A percentile compares a stretch with the other conserved stretches of the same genome.
These are phyloP conservation scores for Nomada goodeniana DNA, from an alignment of 2,888 invertebrate species.

Conservation along the genomic window DNA sequence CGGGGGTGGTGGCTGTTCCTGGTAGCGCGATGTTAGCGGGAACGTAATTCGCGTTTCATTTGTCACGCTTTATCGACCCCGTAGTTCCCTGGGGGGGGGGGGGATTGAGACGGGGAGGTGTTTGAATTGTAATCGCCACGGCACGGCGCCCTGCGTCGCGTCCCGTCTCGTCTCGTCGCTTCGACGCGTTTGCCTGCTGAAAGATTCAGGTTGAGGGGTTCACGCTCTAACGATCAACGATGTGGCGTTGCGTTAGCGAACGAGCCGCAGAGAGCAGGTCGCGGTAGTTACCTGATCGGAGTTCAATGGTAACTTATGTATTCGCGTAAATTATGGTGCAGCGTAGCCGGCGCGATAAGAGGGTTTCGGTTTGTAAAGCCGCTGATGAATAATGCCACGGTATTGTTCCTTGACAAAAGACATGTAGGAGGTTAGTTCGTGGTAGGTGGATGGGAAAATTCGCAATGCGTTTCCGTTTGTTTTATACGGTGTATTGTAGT, in stretches of 20 bases:
- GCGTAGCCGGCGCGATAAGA: background rate
- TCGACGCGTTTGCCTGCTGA: slow-evolving; percentile 30
- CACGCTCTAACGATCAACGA: slow-evolving; percentile 6
- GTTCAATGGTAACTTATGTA: background rate
- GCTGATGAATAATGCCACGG: too few species aligned
- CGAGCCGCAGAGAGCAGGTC: background rate
- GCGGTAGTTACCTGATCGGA: slow-evolving; percentile 7
- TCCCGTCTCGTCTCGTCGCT: background rate
- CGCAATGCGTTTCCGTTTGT: too few species aligned
- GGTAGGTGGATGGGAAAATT: too few species aligned
- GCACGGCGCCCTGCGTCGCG: background rate
- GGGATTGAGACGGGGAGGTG: slow-evolving; percentile 41
- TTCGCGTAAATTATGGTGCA: slow-evolving; percentile 1
- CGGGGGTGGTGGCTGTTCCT: slow-evolving; percentile 2
- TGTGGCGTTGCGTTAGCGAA: slow-evolving; percentile 12
- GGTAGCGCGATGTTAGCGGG: slow-evolving; percentile 17
- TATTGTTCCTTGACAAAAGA: too few species aligned
- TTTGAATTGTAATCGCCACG: slow-evolving; percentile 52
- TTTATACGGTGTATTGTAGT: too few species aligned
- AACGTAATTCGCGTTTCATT: slow-evolving; percentile 59
- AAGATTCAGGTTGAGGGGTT: slow-evolving; percentile 30
- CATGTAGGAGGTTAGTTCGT: too few species aligned
- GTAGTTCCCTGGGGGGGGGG: slow-evolving; percentile 2
- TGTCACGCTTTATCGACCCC: slow-evolving; percentile 62
- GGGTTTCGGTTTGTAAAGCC: background rate